Evolutionary conservation across 2,888 invertebrate genomes (phyloP), one percentile per base, ranked within the genome.

Genomic region (Timema cristinae): DNA sequence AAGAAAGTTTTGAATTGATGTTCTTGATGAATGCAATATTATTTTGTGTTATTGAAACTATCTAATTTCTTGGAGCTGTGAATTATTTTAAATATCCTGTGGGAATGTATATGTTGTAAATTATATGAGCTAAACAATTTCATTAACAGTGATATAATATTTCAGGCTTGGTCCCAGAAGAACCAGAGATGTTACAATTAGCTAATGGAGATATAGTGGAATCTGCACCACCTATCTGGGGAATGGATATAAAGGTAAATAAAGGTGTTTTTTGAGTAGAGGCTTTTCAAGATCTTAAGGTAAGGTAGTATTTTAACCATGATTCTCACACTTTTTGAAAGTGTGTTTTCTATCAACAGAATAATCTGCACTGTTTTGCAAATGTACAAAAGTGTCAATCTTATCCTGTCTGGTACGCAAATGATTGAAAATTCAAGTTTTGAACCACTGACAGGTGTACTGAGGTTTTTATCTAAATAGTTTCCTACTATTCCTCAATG

Each of bases 191-290:
- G 81, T 87, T 96, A 15, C 92, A 92, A 75, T 81, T 97, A 75
- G 95, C 95, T 1, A 96, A 97, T 82, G 97, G 97, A 1, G 97
- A 97, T 81, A 90, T 95, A 73, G 93, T 96, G 0, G 94, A 95
- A 81, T 93, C 94, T 6, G 93, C 95, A 71, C 95, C 95, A 10
- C 97, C 97, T 0, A 94, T 95, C 77, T 95, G 96, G 94, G 97
- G 97, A 7, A 91, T 97, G 13, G 97, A 97, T 81, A 92, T 97
- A 71, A 97, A 96, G 79, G 85, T 85, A 79, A 80, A 79, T 9
- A 15, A 16, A 49, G 13, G 8, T 32, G 13, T 50, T 32, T 32
- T 13, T 66, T 66, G 7, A 16, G 66, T 10, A 32, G 32, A 4
- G 32, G 32, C 32, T 32, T 32, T 32, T 32, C 32, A 32, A 32